A percentile compares a stretch with the other conserved stretches of the same genome.
These are phyloP conservation scores for Eulemur rubriventer DNA, from an alignment of 2,797 vertebrate species.

Conservation along the genomic window DNA sequence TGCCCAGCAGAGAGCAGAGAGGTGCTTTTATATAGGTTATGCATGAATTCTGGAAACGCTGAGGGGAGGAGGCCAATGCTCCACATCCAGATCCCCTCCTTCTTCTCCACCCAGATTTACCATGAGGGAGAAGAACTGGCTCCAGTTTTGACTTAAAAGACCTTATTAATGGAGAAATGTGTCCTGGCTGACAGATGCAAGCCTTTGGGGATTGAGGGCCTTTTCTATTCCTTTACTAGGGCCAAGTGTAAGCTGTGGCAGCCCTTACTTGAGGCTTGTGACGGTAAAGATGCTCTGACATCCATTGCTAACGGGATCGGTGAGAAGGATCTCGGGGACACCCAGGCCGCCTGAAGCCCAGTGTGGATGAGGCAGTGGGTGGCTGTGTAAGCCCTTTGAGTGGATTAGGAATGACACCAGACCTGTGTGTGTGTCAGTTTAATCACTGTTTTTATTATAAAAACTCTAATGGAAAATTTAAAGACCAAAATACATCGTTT, in stretches of 20 bases:
- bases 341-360: not conserved
- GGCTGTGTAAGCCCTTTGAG: not conserved
- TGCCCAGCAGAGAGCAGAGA: not conserved
- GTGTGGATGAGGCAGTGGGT: not conserved
- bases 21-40: not conserved
- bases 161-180: not conserved
- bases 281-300: not conserved
- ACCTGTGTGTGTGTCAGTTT: not conserved
- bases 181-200: not conserved
- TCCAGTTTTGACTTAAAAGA: slow-evolving; percentile 23
- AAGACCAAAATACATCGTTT: not conserved
- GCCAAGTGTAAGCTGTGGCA: not conserved
- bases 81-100: not conserved
- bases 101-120: not conserved
- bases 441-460: slow-evolving; percentile 37
- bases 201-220: not conserved
- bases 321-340: not conserved
- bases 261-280: not conserved
- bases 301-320: not conserved
- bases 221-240: not conserved
- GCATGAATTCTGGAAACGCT: not conserved
- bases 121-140: not conserved
- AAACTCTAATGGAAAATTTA: slow-evolving; percentile 5
- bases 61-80: not conserved
- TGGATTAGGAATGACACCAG: slow-evolving; percentile 30